These are phyloP conservation scores for Etheostoma cragini DNA, from an alignment of 2,113 vertebrate species.

Conservation along the genomic window DNA sequence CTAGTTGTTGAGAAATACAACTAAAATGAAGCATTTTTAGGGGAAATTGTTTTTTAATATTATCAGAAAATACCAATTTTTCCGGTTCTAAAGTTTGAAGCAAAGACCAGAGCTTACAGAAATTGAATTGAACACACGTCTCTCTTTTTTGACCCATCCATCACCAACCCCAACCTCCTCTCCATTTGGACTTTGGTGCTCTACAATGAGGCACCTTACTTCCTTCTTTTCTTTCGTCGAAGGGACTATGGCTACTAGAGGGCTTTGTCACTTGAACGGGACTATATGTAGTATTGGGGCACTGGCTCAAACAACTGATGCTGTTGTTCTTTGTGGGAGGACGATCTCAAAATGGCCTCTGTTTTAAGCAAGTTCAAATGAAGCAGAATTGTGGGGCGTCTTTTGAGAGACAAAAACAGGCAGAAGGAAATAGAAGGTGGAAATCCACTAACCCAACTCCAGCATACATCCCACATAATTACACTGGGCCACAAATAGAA, in stretches of 20 bases:
- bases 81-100: not conserved
- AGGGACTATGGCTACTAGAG: no score
- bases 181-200: not conserved
- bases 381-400: not conserved
- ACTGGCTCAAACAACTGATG: not conserved
- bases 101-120: not conserved
- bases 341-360: not conserved
- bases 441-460: conserved; percentile 49
- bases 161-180: not conserved
- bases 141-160: not conserved
- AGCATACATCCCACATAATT: conserved; percentile 69
- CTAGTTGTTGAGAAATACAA: not conserved
- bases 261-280: not conserved
- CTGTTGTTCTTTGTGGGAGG: not conserved
- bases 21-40: not conserved
- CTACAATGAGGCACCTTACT: not conserved
- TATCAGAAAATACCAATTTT: not conserved
- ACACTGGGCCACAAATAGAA: conserved; percentile 72
- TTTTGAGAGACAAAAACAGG: conserved; percentile 15
- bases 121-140: not conserved
- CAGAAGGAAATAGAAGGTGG: conserved; percentile 25
- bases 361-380: not conserved
- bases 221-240: not conserved
- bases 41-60: not conserved
- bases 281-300: not conserved